Evolutionary conservation across 37 sponge, comb jelly and placozoan species (phyloP).

Genomic region (Crambe crambe): DNA sequence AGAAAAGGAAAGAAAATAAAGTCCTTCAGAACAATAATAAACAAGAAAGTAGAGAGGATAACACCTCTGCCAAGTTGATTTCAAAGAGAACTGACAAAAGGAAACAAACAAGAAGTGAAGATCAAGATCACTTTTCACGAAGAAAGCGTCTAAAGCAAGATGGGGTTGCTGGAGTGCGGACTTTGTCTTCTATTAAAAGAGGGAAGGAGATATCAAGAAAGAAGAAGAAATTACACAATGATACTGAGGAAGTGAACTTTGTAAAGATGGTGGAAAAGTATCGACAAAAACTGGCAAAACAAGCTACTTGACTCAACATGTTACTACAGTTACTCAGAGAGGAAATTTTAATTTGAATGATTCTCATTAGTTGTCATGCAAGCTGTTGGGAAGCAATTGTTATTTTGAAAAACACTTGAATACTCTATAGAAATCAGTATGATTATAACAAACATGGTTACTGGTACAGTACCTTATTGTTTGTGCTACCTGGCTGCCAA

Average conservation of each 20-base stretch:
- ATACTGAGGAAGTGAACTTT: slow-evolving; percentile 8
- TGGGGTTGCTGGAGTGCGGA: too few species aligned
- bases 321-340: neutral
- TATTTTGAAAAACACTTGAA: too few species aligned
- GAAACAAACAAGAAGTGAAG: neutral
- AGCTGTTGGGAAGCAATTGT: neutral
- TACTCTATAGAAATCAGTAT: too few species aligned
- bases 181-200: neutral
- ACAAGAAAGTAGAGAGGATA: neutral
- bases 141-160: neutral
- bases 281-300: neutral
- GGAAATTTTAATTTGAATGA: neutral
- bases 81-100: neutral
- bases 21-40: neutral
- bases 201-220: neutral
- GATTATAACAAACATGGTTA: too few species aligned
- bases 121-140: neutral
- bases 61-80: neutral
- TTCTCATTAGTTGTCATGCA: neutral
- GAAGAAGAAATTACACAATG: neutral
- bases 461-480: too few species aligned
- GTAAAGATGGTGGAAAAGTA: slow-evolving; percentile 16
- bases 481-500: too few species aligned
- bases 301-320: neutral
- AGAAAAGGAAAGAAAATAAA: slow-evolving; percentile 10